Evolutionary conservation across 2,888 invertebrate genomes (phyloP).

Genomic region (Cylindroiulus punctatus): DNA sequence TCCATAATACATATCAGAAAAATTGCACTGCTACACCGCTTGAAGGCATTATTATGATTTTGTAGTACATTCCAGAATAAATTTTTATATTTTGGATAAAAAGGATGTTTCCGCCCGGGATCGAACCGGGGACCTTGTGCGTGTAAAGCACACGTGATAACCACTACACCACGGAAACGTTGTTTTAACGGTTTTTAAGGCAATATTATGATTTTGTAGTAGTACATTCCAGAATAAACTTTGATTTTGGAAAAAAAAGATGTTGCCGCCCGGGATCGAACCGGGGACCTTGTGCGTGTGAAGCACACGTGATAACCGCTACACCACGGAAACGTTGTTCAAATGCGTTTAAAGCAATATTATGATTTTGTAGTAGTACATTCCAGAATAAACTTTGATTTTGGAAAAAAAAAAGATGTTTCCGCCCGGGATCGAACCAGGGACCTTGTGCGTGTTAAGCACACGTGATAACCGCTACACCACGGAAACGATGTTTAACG

Average conservation of each 20-base stretch:
- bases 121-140: neutral
- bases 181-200: no score
- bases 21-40: no score
- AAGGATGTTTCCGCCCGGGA: neutral
- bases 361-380: no score
- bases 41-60: no score
- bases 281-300: neutral
- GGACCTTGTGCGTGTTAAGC: no score
- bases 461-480: neutral
- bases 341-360: no score
- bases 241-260: neutral
- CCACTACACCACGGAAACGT: no score
- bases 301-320: neutral
- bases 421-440: neutral
- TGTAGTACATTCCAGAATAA: no score
- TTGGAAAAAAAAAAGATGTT: neutral
- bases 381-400: neutral
- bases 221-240: no score
- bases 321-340: neutral
- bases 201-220: no score
- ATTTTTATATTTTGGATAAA: neutral
- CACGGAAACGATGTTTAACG: no score
- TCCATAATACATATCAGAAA: no score
- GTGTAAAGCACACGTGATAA: neutral
- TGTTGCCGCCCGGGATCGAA: neutral